Conservation (phyloP, 2,888 invertebrate genomes). For the Anagyrus pseudococci region DNA sequence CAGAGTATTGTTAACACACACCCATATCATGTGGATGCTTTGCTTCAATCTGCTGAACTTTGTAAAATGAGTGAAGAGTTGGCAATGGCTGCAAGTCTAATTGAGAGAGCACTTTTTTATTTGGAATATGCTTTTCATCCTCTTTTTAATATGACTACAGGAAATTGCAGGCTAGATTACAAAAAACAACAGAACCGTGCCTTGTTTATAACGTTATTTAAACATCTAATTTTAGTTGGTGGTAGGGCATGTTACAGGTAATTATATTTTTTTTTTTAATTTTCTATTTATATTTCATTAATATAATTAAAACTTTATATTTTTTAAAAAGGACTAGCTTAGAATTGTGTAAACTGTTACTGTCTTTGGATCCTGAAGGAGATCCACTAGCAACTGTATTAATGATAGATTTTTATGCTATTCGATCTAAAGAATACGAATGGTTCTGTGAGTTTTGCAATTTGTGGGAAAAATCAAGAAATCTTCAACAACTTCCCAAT, state of each 20-base stretch:
- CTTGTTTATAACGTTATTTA: constrained; percentile 81
- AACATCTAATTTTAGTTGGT: constrained; percentile 79
- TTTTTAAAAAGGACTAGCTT: constrained; percentile 73
- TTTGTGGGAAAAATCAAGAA: constrained; percentile 70
- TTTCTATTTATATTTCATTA: constrained; percentile 13
- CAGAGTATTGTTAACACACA: constrained; percentile 74
- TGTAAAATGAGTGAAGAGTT: constrained; percentile 81
- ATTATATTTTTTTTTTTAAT: constrained; percentile 7
- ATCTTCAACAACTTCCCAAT: constrained; percentile 84
- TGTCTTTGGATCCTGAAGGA: constrained; percentile 76
- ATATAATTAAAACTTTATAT: neutral
- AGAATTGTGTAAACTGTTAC: constrained; percentile 84
- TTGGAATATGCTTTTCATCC: constrained; percentile 83
- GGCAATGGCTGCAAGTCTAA: constrained; percentile 78
- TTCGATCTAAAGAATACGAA: constrained; percentile 75
- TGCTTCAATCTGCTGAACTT: constrained; percentile 82
- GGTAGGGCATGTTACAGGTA: constrained; percentile 76
- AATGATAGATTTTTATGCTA: constrained; percentile 82
- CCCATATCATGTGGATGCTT: constrained; percentile 81
- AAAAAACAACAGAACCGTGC: constrained; percentile 82
- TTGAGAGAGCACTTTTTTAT: constrained; percentile 79
- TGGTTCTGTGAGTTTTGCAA: constrained; percentile 72
- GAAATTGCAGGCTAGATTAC: constrained; percentile 79
- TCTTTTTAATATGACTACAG: constrained; percentile 77
- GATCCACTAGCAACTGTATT: constrained; percentile 82